phyloP scores from a whole-genome alignment of 2,113 vertebrate genomes.

The Entomyzon cyanotis region DNA sequence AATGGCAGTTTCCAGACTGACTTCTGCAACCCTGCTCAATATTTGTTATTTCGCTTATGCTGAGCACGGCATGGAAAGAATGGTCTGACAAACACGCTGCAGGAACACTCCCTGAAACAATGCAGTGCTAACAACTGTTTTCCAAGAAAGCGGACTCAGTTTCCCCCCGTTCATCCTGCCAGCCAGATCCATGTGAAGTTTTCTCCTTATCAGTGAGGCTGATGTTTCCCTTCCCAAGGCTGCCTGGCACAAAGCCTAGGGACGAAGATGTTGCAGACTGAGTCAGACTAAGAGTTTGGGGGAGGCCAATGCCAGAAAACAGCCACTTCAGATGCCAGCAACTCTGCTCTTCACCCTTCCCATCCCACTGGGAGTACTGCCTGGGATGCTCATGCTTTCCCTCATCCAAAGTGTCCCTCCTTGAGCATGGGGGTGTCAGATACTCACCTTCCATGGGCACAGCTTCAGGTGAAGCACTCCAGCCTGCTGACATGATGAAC shows the following conservation, averaged over 20 bases:
- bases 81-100: background rate
- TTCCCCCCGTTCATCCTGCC: background rate
- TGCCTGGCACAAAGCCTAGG: background rate
- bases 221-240: background rate
- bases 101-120: background rate
- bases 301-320: background rate
- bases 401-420: background rate
- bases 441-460: background rate
- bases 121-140: background rate
- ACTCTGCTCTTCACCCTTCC: background rate
- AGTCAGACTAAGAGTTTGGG: background rate
- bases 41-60: background rate
- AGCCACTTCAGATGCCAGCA: rapidly evolving
- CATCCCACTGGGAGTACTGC: background rate
- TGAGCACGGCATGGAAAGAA: background rate
- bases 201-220: rapidly evolving
- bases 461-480: background rate
- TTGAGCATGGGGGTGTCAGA: background rate
- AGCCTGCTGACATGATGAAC: background rate
- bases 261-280: rapidly evolving
- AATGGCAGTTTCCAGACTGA: background rate
- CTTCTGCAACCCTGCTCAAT: background rate
- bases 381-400: background rate
- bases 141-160: background rate
- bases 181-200: background rate